Evolutionary conservation across 2,113 vertebrate species (phyloP).

Genomic region (Triplophysa tibetana): DNA sequence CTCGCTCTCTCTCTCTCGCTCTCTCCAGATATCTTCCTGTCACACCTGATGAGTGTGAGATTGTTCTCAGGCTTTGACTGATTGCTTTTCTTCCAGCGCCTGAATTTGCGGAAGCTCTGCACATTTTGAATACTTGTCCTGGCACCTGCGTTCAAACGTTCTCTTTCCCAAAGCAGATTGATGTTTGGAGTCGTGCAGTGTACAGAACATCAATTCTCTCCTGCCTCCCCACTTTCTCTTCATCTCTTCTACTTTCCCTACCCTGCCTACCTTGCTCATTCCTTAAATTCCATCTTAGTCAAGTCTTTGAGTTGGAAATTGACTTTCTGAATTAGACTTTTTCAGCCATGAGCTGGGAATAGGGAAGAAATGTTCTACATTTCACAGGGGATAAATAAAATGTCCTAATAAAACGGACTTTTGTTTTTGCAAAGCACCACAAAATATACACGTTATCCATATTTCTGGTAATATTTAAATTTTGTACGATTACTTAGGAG

Average conservation of each 20-base stretch:
- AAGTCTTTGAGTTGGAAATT: conserved; percentile 13
- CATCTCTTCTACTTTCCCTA: conserved; percentile 48
- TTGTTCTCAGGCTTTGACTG: conserved; percentile 60
- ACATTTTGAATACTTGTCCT: conserved; percentile 25
- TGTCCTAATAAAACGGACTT: too few species aligned
- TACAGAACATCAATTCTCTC: conserved; percentile 66
- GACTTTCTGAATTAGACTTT: neutral
- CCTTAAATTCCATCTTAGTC: conserved; percentile 14
- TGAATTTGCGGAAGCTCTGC: conserved; percentile 25
- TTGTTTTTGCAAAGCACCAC: too few species aligned
- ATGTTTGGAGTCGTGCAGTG: conserved; percentile 61
- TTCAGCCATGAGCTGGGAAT: too few species aligned
- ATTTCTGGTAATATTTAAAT: too few species aligned
- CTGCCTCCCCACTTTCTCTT: conserved; percentile 59
- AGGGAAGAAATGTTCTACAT: too few species aligned
- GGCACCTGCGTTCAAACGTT: conserved; percentile 16
- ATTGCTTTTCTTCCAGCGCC: conserved; percentile 55
- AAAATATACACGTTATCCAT: too few species aligned
- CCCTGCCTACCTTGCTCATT: neutral
- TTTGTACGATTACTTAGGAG: too few species aligned
- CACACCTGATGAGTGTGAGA: conserved; percentile 50
- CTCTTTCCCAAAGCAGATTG: conserved; percentile 51
- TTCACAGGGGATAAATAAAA: neutral
- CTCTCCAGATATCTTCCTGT: neutral
- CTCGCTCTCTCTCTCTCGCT: neutral